A percentile compares a stretch with the other conserved stretches of the same genome.
These are phyloP conservation scores for Poeciliopsis presidionis DNA, from an alignment of 2,797 vertebrate genomes.

Conservation along the genomic window DNA sequence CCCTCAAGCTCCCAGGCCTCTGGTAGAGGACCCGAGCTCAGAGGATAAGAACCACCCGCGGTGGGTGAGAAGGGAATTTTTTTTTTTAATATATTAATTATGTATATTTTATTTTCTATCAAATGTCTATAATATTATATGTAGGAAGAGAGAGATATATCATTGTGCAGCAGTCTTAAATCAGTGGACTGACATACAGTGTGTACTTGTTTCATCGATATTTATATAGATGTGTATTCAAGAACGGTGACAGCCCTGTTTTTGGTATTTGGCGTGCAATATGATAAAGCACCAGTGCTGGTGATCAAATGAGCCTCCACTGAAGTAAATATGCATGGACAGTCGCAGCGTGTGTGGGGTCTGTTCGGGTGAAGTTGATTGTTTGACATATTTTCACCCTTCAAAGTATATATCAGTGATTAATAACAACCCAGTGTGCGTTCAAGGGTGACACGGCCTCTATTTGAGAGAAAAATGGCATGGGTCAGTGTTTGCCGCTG, in stretches of 20 bases:
- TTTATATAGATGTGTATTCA: slow-evolving; percentile 1
- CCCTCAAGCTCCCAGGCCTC: no score
- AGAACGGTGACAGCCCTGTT: slow-evolving; percentile 42
- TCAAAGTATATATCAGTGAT: slow-evolving; percentile 74
- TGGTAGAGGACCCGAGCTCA: no score
- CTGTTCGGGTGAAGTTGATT: slow-evolving; percentile 69
- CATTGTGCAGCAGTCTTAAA: neutral
- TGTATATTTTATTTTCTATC: no score
- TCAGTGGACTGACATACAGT: neutral
- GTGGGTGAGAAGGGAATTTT: no score
- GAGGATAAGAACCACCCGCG: no score
- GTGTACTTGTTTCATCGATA: slow-evolving; percentile 23
- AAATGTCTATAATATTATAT: no score
- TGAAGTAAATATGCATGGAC: slow-evolving; percentile 68
- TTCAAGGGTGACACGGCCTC: slow-evolving; percentile 75
- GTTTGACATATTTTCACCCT: slow-evolving; percentile 74
- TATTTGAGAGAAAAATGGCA: slow-evolving; percentile 82
- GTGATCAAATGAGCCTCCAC: slow-evolving; percentile 65
- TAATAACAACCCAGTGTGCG: slow-evolving; percentile 72
- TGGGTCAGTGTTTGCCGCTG: slow-evolving; percentile 66
- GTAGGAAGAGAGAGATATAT: neutral
- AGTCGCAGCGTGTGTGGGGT: slow-evolving; percentile 49
- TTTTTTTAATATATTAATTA: no score
- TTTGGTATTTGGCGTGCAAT: slow-evolving; percentile 27
- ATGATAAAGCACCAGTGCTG: slow-evolving; percentile 58